Evolutionary conservation across 2,113 vertebrate genomes (phyloP), one percentile per base, ranked within the genome.

Genomic region (Mormyrus lacerda): DNA sequence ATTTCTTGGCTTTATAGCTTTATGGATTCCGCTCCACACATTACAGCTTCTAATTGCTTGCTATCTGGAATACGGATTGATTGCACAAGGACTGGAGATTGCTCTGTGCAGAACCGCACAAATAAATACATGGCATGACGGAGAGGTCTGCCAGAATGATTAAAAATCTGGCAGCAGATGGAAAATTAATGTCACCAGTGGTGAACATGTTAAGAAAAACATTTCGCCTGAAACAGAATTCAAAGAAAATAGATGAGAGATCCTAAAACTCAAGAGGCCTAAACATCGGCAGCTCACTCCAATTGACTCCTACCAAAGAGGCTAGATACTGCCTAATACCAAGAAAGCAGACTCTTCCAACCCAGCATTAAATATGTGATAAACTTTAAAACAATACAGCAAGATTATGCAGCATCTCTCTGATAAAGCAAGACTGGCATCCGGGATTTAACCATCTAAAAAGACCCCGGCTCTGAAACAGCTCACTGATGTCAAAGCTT

Each of bases 21-120:
- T 89, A 90, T 87, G 86, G 88, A 90, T 90, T 84, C 79, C 21
- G 3, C 61, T 87, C 84, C 79, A 83, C 79, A 31, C 87, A 89
- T 90, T 88, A 91, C 50, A 27, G 65, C n/a, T 84, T 48, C 89
- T 90, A 90, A 92, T 90, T 90, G 90, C 45, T 73, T 45, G 31
- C 31, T 88, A 88, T 91, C 84, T 85, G 35, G 84, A 35, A 88
- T 86, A 69, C 47, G 21, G 65, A 89, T 91, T 90, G 87, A 91
- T 90, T 89, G 88, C 89, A 44, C 31, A 4, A 44, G 53, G 83
- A 90, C 87, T 55, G 82, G 73, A 35, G 69, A 84, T 88, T 85
- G 88, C 79, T 19, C 24, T 45, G 53, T 73, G 61, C 85, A 6
- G 35, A 65, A 87, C 11, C 24, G 27, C 10, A 51, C 58, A 65